Evolutionary conservation across 2,797 vertebrate species (phyloP).

Genomic region (Molossus molossus): DNA sequence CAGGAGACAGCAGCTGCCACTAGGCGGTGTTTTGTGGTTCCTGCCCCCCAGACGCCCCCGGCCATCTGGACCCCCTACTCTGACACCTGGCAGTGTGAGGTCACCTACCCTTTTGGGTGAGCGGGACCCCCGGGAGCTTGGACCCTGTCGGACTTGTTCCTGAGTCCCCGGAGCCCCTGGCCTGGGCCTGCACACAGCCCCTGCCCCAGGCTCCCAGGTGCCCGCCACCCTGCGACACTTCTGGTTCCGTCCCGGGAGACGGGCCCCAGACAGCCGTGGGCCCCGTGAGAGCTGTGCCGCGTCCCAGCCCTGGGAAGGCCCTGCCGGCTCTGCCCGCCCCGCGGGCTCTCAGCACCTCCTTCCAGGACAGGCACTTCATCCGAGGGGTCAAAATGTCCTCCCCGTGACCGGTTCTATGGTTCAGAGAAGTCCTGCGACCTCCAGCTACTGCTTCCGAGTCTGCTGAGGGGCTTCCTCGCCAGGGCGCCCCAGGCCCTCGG

Average conservation of each 20-base stretch:
- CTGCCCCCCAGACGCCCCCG: too few species aligned
- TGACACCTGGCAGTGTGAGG: not conserved
- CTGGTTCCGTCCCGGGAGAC: fast-evolving
- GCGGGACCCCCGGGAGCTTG: too few species aligned
- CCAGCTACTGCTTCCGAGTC: fast-evolving
- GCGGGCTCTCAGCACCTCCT: fast-evolving
- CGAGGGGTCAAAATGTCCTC: not conserved
- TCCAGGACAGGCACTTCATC: too few species aligned
- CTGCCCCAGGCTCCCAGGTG: fast-evolving
- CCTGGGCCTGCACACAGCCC: too few species aligned
- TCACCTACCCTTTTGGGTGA: too few species aligned
- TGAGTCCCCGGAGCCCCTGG: too few species aligned
- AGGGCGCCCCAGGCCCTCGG: fast-evolving
- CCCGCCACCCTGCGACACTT: fast-evolving
- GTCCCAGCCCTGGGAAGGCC: fast-evolving
- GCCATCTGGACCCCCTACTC: too few species aligned
- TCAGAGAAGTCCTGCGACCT: not conserved
- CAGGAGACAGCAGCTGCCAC: fast-evolving
- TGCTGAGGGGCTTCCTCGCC: fast-evolving
- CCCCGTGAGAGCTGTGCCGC: fast-evolving
- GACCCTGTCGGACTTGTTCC: not conserved
- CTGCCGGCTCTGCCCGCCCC: not conserved
- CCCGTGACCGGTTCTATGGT: not conserved
- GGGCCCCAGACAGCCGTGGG: fast-evolving
- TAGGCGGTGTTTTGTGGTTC: fast-evolving